phyloP scores from a whole-genome alignment of 2,113 vertebrate genomes.

The Pseudorasbora parva region DNA sequence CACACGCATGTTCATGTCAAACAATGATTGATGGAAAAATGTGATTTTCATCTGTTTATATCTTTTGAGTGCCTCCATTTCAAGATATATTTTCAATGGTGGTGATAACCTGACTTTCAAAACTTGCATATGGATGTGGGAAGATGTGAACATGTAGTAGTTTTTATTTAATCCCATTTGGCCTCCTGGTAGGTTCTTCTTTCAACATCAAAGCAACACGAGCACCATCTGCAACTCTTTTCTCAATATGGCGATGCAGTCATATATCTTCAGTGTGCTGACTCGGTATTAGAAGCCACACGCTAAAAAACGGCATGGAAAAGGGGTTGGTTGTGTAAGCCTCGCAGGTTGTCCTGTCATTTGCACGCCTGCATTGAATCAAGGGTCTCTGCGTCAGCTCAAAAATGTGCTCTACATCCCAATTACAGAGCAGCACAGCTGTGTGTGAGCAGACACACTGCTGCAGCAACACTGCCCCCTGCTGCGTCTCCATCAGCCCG shows the following conservation, averaged over 20 bases:
- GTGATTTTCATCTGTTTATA: background rate
- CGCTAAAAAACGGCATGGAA: conserved; percentile 38
- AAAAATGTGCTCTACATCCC: conserved; percentile 77
- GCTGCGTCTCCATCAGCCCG: conserved; percentile 56
- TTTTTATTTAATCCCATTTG: background rate
- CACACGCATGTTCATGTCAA: too few relatives aligned
- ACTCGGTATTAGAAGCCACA: conserved; percentile 40
- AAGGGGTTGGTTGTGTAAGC: conserved; percentile 56
- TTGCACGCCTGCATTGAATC: conserved; percentile 77
- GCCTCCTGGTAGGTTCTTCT: background rate
- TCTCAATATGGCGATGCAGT: conserved; percentile 4
- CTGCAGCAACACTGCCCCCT: conserved; percentile 75
- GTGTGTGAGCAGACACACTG: conserved; percentile 43
- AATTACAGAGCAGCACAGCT: conserved; percentile 66
- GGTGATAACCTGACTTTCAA: background rate
- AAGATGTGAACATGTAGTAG: background rate
- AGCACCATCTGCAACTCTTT: background rate
- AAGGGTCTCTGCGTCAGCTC: conserved; percentile 73
- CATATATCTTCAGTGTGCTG: conserved; percentile 39
- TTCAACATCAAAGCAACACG: conserved; percentile 7
- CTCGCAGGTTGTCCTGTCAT: conserved; percentile 64
- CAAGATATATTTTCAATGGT: too few relatives aligned
- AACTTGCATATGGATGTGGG: background rate
- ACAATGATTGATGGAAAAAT: background rate
- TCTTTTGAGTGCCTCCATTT: too few relatives aligned